Evolutionary conservation across 1,140 invertebrate species (phyloP).

Genomic region (Apocrypta bakeri): DNA sequence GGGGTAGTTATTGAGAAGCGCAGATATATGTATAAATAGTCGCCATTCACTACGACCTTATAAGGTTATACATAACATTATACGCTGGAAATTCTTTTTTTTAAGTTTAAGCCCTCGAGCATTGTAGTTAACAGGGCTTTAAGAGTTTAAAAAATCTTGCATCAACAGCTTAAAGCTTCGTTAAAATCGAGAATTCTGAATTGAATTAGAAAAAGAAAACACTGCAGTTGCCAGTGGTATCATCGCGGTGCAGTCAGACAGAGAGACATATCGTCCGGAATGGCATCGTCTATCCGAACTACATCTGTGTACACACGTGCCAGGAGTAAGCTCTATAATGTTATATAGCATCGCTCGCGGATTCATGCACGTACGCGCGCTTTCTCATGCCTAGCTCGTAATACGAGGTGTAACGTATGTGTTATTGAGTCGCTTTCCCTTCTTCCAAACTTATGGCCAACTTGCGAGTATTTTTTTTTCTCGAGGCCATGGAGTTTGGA

Average conservation of each 20-base stretch:
- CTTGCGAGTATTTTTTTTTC: neutral
- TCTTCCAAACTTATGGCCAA: neutral
- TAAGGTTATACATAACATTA: too few relatives aligned
- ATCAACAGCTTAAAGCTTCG: too few relatives aligned
- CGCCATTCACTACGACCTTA: too few relatives aligned
- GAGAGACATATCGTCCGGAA: neutral
- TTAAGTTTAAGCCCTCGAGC: too few relatives aligned
- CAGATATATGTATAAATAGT: too few relatives aligned
- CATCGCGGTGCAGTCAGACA: neutral
- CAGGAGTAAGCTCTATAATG: slow-evolving; percentile 7
- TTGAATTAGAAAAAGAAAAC: neutral
- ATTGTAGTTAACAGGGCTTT: too few relatives aligned
- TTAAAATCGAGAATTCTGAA: neutral
- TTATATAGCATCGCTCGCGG: slow-evolving; percentile 1
- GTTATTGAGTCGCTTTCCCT: neutral
- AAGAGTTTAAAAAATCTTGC: too few relatives aligned
- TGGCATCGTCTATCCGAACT: neutral
- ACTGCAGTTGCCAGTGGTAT: neutral
- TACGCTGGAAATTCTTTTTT: too few relatives aligned
- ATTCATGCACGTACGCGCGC: slow-evolving; percentile 30
- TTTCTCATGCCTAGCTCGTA: neutral
- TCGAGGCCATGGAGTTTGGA: neutral
- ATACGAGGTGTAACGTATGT: neutral
- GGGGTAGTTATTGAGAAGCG: neutral
- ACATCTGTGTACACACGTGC: slow-evolving; percentile 43